These are phyloP conservation scores for Apteryx mantelli DNA, from an alignment of 2,113 vertebrate genomes.

Conservation along the genomic window DNA sequence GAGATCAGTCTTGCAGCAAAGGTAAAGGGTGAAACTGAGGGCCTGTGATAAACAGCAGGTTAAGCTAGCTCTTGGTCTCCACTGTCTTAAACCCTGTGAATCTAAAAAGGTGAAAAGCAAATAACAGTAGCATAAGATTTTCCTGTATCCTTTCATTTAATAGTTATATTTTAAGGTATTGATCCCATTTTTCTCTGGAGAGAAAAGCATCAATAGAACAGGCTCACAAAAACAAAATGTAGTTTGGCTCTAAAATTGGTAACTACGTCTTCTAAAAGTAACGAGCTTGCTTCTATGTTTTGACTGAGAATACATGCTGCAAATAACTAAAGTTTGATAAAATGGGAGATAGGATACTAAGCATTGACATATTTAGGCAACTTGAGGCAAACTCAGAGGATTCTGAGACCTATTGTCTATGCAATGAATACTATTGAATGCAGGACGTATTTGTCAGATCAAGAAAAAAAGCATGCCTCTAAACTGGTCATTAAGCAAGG, in stretches of 20 bases:
- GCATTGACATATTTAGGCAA: not conserved
- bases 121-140: not conserved
- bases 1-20: not conserved
- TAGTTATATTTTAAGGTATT: not conserved
- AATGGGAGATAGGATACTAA: not conserved
- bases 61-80: not conserved
- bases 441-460: not conserved
- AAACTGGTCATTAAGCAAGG: not conserved
- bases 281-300: not conserved
- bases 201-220: slow-evolving; percentile 20
- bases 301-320: not conserved
- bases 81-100: not conserved
- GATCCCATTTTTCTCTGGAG: slow-evolving; percentile 4
- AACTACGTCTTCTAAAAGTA: slow-evolving; percentile 4
- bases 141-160: not conserved
- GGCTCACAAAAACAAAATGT: not conserved
- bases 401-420: not conserved
- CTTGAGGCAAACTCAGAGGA: not conserved
- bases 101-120: not conserved
- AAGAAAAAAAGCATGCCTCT: not conserved
- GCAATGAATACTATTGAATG: not conserved
- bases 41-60: not conserved
- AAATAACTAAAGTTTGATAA: not conserved
- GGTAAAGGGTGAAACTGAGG: not conserved
- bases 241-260: not conserved